phyloP scores from a whole-genome alignment of 2,113 vertebrate genomes.

The Cyphomyrus discorhynchus region DNA sequence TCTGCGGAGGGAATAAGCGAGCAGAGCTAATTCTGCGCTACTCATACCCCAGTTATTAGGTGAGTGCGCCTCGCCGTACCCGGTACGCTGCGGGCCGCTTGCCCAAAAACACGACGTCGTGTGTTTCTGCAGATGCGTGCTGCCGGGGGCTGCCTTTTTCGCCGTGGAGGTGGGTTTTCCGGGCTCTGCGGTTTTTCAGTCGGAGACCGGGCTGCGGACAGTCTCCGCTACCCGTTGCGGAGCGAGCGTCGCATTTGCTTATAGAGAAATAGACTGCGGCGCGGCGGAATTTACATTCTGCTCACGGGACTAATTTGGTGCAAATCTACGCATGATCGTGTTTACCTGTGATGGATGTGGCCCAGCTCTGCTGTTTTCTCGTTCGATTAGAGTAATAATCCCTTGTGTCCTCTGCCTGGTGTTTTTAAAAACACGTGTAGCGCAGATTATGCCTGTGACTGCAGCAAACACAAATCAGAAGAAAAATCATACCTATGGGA shows the following conservation, averaged over 20 bases:
- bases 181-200: background rate
- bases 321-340: background rate
- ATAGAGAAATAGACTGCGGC: background rate
- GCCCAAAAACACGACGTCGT: background rate
- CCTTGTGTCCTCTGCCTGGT: background rate
- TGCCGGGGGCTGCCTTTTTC: background rate
- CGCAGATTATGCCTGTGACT: background rate
- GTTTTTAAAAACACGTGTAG: background rate
- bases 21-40: slow-evolving; percentile 40
- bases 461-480: background rate
- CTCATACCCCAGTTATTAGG: slow-evolving; percentile 55
- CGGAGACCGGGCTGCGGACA: background rate
- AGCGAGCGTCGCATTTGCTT: background rate
- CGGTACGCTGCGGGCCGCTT: background rate
- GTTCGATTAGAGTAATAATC: background rate
- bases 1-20: slow-evolving; percentile 39
- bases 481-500: background rate
- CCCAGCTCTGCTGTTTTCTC: background rate
- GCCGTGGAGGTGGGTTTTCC: background rate
- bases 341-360: background rate
- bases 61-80: slow-evolving; percentile 30
- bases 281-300: background rate
- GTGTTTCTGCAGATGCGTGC: background rate
- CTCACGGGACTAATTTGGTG: background rate
- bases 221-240: background rate